Conservation (phyloP, 2,888 invertebrate genomes). For the Diaperis boleti region DNA sequence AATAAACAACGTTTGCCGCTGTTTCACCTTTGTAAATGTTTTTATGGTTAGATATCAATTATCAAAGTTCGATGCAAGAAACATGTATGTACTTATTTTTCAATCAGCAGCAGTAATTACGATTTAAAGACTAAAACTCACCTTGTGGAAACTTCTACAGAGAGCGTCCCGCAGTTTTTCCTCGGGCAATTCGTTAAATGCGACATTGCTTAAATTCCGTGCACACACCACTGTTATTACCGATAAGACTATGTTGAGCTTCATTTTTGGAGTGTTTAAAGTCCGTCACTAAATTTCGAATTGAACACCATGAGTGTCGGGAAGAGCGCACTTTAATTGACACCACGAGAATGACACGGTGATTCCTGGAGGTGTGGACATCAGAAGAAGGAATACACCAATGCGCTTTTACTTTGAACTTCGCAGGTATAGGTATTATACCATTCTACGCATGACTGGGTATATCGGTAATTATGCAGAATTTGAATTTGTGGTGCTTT, state of each 20-base stretch:
- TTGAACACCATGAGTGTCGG: not conserved
- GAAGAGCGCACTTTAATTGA: constrained; percentile 4
- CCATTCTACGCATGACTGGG: too few species aligned
- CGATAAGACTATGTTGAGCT: not conserved
- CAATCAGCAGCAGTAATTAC: not conserved
- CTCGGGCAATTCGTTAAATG: constrained; percentile 21
- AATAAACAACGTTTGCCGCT: too few species aligned
- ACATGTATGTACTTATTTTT: not conserved
- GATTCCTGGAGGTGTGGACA: not conserved
- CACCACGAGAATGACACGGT: not conserved
- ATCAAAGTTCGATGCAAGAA: not conserved
- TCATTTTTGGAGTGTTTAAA: constrained; percentile 6
- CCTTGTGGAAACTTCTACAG: constrained; percentile 27
- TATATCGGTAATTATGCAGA: too few species aligned
- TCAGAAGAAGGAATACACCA: not conserved
- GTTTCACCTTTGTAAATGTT: too few species aligned
- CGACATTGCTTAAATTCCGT: constrained; percentile 20
- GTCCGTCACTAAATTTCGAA: too few species aligned
- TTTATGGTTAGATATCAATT: too few species aligned
- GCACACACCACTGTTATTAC: constrained; percentile 10
- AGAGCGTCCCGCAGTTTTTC: constrained; percentile 22
- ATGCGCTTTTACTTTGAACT: constrained; percentile 1
- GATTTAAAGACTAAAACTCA: constrained; percentile 8
- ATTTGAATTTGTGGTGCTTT: too few species aligned
- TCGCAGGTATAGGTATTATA: too few species aligned